Percentiles rank a stretch among this genome's conserved stretches.
These are phyloP conservation scores for Coracias cyanogaster DNA, from an alignment of 2,797 vertebrate genomes.

Conservation along the genomic window DNA sequence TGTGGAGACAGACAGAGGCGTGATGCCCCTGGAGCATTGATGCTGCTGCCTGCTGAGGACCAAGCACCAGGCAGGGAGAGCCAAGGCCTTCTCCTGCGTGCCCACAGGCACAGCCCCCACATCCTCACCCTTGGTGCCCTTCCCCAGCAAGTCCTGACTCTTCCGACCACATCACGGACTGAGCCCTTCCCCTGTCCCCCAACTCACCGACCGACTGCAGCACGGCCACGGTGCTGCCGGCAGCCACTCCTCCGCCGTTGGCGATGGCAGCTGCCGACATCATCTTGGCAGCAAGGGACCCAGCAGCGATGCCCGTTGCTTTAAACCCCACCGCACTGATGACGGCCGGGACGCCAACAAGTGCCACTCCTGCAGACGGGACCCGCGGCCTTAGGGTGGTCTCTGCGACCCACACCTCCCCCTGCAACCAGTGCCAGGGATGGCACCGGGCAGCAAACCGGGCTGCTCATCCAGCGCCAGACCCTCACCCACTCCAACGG, in stretches of 20 bases:
- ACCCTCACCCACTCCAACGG: neutral
- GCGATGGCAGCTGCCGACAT: neutral
- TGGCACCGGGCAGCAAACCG: neutral
- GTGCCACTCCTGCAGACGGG: accelerated
- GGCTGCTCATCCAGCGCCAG: neutral
- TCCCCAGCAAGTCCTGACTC: neutral
- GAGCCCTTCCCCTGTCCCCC: neutral
- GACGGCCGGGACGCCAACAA: accelerated
- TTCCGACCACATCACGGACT: accelerated
- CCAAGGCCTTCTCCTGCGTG: accelerated
- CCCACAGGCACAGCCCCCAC: accelerated
- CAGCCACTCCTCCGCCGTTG: neutral
- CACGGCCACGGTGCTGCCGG: neutral
- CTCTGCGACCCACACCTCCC: accelerated
- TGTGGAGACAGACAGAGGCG: neutral
- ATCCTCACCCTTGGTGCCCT: neutral
- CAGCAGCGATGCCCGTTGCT: accelerated
- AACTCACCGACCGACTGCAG: neutral
- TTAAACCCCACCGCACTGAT: accelerated
- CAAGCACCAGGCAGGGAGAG: accelerated
- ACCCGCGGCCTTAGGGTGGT: accelerated
- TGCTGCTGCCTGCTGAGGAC: neutral
- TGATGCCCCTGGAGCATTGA: accelerated
- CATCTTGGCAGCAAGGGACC: slow-evolving; percentile 48
- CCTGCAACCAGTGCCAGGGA: accelerated